Evolutionary conservation across 2,888 invertebrate species (phyloP).

Genomic region (Melangyna quadrimaculata): DNA sequence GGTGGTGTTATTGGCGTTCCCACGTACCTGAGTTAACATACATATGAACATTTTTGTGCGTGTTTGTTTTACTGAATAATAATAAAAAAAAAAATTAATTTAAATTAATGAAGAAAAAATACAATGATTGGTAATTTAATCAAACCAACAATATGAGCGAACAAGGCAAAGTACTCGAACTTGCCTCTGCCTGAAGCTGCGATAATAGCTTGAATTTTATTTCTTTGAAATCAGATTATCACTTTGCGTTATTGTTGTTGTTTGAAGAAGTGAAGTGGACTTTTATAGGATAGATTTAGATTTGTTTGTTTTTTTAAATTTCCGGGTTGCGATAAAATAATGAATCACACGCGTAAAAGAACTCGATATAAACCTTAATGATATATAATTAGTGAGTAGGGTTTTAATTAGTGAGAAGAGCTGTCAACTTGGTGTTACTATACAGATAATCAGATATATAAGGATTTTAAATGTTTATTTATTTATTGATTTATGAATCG

Average conservation of each 20-base stretch:
- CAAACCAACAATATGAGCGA: neutral
- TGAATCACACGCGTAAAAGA: neutral
- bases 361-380: neutral
- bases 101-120: neutral
- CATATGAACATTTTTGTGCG: conserved; percentile 34
- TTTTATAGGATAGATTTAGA: neutral
- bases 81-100: conserved; percentile 4
- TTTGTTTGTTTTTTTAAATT: neutral
- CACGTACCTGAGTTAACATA: conserved; percentile 19
- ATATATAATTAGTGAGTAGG: no score
- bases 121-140: conserved; percentile 17
- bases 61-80: conserved; percentile 5
- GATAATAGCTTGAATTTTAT: neutral
- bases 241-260: neutral
- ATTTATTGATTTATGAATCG: no score
- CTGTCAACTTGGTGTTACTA: neutral
- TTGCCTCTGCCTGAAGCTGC: neutral
- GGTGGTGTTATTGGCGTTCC: conserved; percentile 33
- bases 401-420: neutral
- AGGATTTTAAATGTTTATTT: no score
- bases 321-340: conserved; percentile 3
- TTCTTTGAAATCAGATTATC: conserved; percentile 28
- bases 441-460: neutral
- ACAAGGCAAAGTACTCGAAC: conserved; percentile 11
- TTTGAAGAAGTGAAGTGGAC: conserved; percentile 9